Evolutionary conservation across 2,888 invertebrate species (phyloP), one percentile per base, ranked within the genome.

Genomic region (Quadriops clusia): DNA sequence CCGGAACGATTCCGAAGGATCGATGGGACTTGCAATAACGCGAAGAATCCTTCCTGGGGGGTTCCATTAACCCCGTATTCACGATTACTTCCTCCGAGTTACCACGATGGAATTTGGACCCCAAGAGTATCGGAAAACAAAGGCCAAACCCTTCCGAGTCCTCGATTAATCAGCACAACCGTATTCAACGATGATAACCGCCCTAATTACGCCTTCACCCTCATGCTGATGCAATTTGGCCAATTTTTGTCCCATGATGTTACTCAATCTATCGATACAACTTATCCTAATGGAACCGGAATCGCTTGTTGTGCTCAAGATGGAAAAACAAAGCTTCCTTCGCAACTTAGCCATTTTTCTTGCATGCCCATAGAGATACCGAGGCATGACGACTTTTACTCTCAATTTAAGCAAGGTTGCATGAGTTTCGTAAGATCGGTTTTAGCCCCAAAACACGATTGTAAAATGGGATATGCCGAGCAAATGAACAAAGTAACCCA

Each of bases 21-120:
- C 11, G 82, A 84, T 49, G 91, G 91, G 1, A 73, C 77, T 7
- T 93, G 91, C 54, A 91, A 89, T 58, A 90, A 89, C 58, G 56
- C 68, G 2, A 56, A 65, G 4, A 60, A 72, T 35, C 68, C 79
- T 0, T 66, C 69, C 8, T 82, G 83, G 80, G 91, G 91, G 3
- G 67, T 73, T 10, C 66, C 71, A 5, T 62, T 72, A 27, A 71
- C 76, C 11, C 71, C 74, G 2, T 77, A 69, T 51, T 69, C 76
- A 38, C 67, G 79, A 38, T 55, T 81, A 1, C 52, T 80, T 13
- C 74, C 77, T 1, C 77, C 80, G 0, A 70, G 68, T 32, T 77
- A 77, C 42, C 67, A 68, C 38, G 77, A 77, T 54, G 77, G 75
- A 55, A 42, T 68, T 58, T 74, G 74, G 72, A 50, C 63, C 0